Conservation (phyloP, 2,888 invertebrate genomes). For the Drosophila infuscata region DNA sequence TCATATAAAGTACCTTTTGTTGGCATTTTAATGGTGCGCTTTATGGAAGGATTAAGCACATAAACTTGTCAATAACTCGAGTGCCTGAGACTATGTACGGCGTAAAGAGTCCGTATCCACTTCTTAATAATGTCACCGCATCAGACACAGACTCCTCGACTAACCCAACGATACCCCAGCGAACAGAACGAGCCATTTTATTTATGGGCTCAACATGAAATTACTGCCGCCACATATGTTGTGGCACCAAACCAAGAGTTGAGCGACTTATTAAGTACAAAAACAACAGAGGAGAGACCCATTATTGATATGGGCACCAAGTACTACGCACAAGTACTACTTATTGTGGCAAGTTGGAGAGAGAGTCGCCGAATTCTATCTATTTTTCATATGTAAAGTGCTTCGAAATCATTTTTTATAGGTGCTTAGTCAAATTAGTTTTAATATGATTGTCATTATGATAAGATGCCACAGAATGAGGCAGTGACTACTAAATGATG, state of each 20-base stretch:
- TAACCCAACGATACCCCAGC: slow-evolving; percentile 33
- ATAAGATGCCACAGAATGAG: slow-evolving; percentile 9
- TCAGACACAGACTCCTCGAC: slow-evolving; percentile 58
- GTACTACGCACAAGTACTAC: slow-evolving; percentile 22
- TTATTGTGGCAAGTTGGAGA: slow-evolving; percentile 14
- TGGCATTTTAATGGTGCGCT: slow-evolving; percentile 82
- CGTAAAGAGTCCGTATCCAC: slow-evolving; percentile 40
- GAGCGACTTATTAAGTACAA: slow-evolving; percentile 75
- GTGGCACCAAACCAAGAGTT: slow-evolving; percentile 38
- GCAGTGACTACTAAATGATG: background rate
- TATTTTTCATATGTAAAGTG: slow-evolving; percentile 23
- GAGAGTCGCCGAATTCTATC: slow-evolving; percentile 28
- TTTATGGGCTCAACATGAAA: slow-evolving; percentile 74
- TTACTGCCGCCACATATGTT: slow-evolving; percentile 70
- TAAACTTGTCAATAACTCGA: slow-evolving; percentile 83
- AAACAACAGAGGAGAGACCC: slow-evolving; percentile 38
- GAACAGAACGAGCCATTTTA: slow-evolving; percentile 64
- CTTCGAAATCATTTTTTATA: slow-evolving; percentile 37
- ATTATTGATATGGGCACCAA: slow-evolving; percentile 66
- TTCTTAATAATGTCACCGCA: slow-evolving; percentile 77
- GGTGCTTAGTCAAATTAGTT: slow-evolving; percentile 14
- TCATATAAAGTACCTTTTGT: slow-evolving; percentile 82
- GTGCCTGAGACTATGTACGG: slow-evolving; percentile 64
- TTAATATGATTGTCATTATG: slow-evolving; percentile 29
- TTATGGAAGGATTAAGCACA: slow-evolving; percentile 83